Percentiles rank a stretch among this genome's conserved stretches.
phyloP scores from a whole-genome alignment of 2,113 vertebrate species.

The Oryzias javanicus region DNA sequence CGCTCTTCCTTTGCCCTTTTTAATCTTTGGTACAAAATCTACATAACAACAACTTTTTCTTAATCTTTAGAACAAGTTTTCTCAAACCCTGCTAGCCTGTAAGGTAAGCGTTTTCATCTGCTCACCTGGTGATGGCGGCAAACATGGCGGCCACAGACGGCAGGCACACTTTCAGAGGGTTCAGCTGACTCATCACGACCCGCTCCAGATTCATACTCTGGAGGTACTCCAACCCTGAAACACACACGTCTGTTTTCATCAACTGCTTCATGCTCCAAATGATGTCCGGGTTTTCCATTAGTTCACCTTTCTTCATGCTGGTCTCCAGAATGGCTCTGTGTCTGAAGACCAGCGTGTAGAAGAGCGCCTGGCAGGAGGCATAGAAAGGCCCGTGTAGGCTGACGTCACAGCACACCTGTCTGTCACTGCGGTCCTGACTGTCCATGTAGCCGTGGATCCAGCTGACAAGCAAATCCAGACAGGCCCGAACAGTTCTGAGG shows the following conservation, averaged over 20 bases:
- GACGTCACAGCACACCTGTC: slow-evolving; percentile 85
- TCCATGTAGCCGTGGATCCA: slow-evolving; percentile 93
- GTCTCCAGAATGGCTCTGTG: slow-evolving; percentile 86
- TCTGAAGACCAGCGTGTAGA: slow-evolving; percentile 90
- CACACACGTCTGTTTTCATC: not conserved
- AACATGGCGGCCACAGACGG: slow-evolving; percentile 90
- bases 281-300: not conserved
- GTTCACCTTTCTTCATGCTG: slow-evolving; percentile 87
- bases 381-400: slow-evolving; percentile 92
- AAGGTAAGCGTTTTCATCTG: no score
- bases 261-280: no score
- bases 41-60: no score
- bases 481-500: slow-evolving; percentile 88
- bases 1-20: no score
- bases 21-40: no score
- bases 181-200: slow-evolving; percentile 94
- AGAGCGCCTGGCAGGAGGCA: slow-evolving; percentile 88
- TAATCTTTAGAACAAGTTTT: no score
- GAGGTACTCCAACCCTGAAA: slow-evolving; percentile 86
- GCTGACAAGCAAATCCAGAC: slow-evolving; percentile 88
- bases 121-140: slow-evolving; percentile 90
- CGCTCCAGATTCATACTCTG: slow-evolving; percentile 94
- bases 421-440: slow-evolving; percentile 83
- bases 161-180: slow-evolving; percentile 94
- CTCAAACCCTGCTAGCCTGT: not conserved